Percentiles rank a stretch among this genome's conserved stretches.
Evolutionary conservation across 2,113 vertebrate species (phyloP).

Genomic region (Mobula birostris): DNA sequence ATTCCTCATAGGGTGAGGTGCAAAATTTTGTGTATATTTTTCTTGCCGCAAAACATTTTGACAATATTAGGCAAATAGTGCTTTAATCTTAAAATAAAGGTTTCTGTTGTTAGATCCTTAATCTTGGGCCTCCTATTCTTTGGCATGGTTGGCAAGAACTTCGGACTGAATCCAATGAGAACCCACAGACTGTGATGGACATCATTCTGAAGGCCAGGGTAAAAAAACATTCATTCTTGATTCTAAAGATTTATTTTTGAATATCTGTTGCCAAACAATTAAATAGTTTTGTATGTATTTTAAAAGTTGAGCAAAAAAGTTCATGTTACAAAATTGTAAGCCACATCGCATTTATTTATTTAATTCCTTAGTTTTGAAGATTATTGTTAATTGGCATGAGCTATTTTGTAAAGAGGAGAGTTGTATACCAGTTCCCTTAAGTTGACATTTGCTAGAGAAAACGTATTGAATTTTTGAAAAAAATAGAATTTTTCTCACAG

Average conservation of each 20-base stretch:
- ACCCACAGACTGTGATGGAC: conserved; percentile 64
- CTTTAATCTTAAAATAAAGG: not conserved
- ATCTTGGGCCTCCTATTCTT: conserved; percentile 55
- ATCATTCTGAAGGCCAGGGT: conserved; percentile 79
- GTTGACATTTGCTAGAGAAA: not conserved
- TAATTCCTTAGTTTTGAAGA: not conserved
- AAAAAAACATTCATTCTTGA: conserved; percentile 33
- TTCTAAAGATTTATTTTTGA: not conserved
- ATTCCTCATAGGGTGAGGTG: not conserved
- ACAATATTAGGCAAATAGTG: not conserved
- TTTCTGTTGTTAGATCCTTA: conserved; percentile 67
- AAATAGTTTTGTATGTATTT: not conserved
- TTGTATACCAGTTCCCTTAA: not conserved
- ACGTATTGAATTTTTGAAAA: not conserved
- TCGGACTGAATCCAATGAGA: conserved; percentile 63
- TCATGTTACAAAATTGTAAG: not conserved
- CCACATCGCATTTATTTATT: not conserved
- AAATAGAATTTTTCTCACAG: too few species aligned
- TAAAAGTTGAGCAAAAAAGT: not conserved
- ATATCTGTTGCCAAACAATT: not conserved
- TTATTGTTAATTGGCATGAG: not conserved
- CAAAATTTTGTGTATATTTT: not conserved
- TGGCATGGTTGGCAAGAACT: conserved; percentile 84
- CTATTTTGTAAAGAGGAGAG: not conserved
- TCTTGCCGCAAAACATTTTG: not conserved